Conservation (phyloP, 2,888 invertebrate genomes). For the Melanostoma mellinum region DNA sequence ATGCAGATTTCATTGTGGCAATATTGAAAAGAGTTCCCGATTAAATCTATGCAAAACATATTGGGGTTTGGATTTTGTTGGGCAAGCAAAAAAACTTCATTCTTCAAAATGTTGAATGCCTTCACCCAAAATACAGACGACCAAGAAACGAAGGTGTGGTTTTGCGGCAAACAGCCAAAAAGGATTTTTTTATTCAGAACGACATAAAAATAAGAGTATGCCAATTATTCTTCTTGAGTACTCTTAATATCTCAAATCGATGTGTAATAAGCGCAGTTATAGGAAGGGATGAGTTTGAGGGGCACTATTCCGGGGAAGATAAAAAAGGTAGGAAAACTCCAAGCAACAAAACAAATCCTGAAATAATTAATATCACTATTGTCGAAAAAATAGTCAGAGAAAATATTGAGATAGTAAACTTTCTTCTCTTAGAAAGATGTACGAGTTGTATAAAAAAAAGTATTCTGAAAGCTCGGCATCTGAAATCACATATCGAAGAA, state of each 20-base stretch:
- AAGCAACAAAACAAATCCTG: background rate
- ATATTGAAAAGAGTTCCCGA: conserved; percentile 7
- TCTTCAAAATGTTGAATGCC: conserved; percentile 1
- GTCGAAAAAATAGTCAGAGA: too few relatives aligned
- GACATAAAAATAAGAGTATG: too few relatives aligned
- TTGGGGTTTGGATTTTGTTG: conserved; percentile 1
- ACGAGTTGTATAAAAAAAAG: too few relatives aligned
- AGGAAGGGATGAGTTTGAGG: background rate
- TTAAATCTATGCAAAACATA: conserved; percentile 14
- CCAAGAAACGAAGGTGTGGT: background rate
- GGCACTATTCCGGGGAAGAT: background rate
- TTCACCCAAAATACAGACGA: conserved; percentile 16
- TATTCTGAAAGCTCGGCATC: too few relatives aligned
- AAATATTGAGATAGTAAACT: too few relatives aligned
- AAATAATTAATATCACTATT: background rate
- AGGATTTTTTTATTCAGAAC: too few relatives aligned
- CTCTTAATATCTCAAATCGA: background rate
- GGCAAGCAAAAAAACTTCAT: conserved; percentile 13
- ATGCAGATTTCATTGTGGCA: conserved; percentile 16
- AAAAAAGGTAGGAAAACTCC: background rate
- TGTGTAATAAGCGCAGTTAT: background rate
- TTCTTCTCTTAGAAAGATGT: too few relatives aligned
- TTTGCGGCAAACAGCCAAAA: too few relatives aligned
- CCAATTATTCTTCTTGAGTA: too few relatives aligned
- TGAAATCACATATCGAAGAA: background rate